Evolutionary conservation across 2,113 vertebrate species (phyloP), one percentile per base, ranked within the genome.

Genomic region (Passer domesticus): DNA sequence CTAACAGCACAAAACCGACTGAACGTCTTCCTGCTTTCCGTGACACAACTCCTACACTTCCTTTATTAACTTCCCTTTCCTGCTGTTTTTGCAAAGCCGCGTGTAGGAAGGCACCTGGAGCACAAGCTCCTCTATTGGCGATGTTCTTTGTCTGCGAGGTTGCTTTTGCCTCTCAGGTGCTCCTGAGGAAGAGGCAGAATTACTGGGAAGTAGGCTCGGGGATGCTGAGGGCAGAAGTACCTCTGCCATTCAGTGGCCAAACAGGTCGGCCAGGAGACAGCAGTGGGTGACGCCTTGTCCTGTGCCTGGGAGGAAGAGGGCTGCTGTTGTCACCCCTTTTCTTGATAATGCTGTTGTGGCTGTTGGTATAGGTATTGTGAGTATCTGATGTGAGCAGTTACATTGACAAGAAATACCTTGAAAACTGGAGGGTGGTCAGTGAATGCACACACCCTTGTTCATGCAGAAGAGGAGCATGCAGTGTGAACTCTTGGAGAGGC

Each of bases 11-110:
- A 9, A 24, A 10, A 10, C 2, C 6, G 17, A 3, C 13, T 4
- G 56, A 35, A 1, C 10, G 49, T 9, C 43, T 81, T 53, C 73
- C 52, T 17, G 14, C 9, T 70, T 47, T 28, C 70, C 5, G 47
- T 11, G 52, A 0, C 41, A 15, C 31, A 6, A 1, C 44, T 64
- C 0, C 27, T 22, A 0, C 15, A 0, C 3, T 66, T 33, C 1
- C 28, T 60, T 46, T 15, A 0, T 31, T 31, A 7, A 30, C 12
- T 19, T 24, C 41, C 7, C 10, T 21, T 28, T 22, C 19, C 24
- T 20, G 18, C 9, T 18, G 0, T n/a, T 53, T 13, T 8, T 27
- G 1, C 15, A 28, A 59, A 31, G 3, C 7, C 0, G 63, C 3
- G 46, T 21, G 37, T 22, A 46, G 53, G 19, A 30, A 35, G 19